Evolutionary conservation across 2,113 vertebrate species (phyloP).

Genomic region (Notothenia coriiceps): DNA sequence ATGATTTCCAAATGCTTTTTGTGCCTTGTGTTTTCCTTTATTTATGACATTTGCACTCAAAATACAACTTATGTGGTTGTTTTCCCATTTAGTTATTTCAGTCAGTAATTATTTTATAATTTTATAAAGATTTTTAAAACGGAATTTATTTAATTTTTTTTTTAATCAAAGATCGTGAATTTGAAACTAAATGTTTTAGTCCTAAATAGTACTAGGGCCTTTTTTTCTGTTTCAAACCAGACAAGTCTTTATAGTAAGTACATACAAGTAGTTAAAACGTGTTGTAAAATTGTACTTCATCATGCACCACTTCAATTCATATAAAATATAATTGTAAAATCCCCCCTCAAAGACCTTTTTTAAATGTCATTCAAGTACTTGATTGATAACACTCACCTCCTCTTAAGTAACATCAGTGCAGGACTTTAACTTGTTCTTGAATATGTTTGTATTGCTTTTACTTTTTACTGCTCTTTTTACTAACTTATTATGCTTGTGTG

Average conservation of each 20-base stretch:
- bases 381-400: not conserved
- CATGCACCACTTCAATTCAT: too few species aligned
- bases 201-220: not conserved
- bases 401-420: not conserved
- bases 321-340: not conserved
- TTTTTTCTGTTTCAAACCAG: not conserved
- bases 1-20: conserved; percentile 9
- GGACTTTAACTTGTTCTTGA: not conserved
- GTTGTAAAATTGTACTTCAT: not conserved
- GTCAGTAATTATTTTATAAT: not conserved
- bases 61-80: not conserved
- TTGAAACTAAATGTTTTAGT: not conserved
- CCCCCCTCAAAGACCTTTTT: not conserved
- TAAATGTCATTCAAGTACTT: not conserved
- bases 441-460: not conserved
- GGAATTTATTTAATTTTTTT: too few species aligned
- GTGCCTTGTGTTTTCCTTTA: conserved; percentile 6
- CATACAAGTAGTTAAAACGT: not conserved
- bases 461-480: too few species aligned
- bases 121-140: not conserved
- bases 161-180: not conserved
- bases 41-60: conserved; percentile 24
- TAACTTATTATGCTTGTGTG: not conserved
- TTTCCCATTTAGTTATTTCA: not conserved
- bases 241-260: not conserved